Percentiles rank a stretch among this genome's conserved stretches.
Evolutionary conservation across 2,888 invertebrate genomes (phyloP).

Genomic region (Teleogryllus oceanicus): DNA sequence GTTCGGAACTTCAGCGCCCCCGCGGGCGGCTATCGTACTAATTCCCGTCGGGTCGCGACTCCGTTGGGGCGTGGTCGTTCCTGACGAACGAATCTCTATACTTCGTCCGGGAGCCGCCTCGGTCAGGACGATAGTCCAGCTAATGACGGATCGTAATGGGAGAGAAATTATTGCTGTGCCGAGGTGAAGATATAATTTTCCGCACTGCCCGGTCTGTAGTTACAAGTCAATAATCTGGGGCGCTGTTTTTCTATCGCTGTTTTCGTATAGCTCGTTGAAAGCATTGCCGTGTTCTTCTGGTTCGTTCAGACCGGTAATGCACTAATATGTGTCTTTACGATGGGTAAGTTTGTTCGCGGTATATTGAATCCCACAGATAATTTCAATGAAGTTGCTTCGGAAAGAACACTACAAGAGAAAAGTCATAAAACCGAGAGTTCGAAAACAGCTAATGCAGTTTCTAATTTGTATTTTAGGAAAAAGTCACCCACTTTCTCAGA

Average conservation of each 20-base stretch:
- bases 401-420: too few species aligned
- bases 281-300: too few species aligned
- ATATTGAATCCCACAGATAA: too few species aligned
- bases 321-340: too few species aligned
- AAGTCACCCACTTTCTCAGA: too few species aligned
- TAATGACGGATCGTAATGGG: constrained; percentile 6
- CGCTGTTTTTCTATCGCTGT: neutral
- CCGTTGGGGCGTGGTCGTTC: neutral
- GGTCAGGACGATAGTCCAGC: neutral
- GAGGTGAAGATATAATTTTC: constrained; percentile 1
- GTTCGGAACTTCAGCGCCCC: constrained; percentile 6
- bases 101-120: neutral
- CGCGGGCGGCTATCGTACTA: neutral
- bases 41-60: neutral
- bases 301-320: too few species aligned
- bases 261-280: too few species aligned
- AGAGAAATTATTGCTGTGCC: neutral
- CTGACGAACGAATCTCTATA: neutral
- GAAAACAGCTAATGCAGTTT: too few species aligned
- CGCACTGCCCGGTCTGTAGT: neutral
- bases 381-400: too few species aligned
- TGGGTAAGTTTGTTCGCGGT: too few species aligned
- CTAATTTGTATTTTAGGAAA: too few species aligned
- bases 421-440: too few species aligned
- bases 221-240: neutral